Evolutionary conservation across 2,888 invertebrate species (phyloP), one percentile per base, ranked within the genome.

Genomic region (Halictus quadricinctus): DNA sequence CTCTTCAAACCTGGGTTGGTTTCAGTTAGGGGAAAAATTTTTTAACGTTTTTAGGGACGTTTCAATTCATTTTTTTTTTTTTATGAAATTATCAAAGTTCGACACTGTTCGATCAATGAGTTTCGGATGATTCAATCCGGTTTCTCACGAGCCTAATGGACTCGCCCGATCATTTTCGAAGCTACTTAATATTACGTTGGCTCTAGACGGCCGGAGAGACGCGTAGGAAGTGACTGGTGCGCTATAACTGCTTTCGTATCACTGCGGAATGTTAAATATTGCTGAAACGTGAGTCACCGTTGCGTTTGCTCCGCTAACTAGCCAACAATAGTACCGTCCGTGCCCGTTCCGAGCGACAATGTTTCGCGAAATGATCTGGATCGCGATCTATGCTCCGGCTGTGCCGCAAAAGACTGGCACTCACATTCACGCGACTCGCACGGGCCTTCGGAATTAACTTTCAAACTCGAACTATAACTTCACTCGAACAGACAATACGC

Each of bases 221-320:
- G 73, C 81, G 76, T 88, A 91, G 91, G 89, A 90, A 90, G 87
- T 77, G 85, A 83, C 80, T 72, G 72, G 79, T 48, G 81, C 69
- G 81, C 66, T 73, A 18, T 81, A 85, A 83, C 73, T 76, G 84
- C 84, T 86, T 87, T 83, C 79, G 79, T 90, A 91, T 91, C 92
- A 88, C 88, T 69, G 73, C 82, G 90, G 92, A 92, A 92, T 92
- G 91, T 85, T 90, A 92, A 92, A 91, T 92, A 92, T 92, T 91
- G 84, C 88, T 89, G 88, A 91, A 91, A 92, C 88, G 85, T 92
- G 91, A 92, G 90, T 92, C 92, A 91, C 83, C 77, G 83, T 77
- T 50, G 76, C 48, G 77, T 82, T 86, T 86, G 82, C 76, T 72
- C 70, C 43, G 78, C 79, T 85, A 89, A 85, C 81, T 76, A 82